A percentile compares a stretch with the other conserved stretches of the same genome.
Evolutionary conservation across 2,888 invertebrate genomes (phyloP).

Genomic region (Macrosoma leucophasiata): DNA sequence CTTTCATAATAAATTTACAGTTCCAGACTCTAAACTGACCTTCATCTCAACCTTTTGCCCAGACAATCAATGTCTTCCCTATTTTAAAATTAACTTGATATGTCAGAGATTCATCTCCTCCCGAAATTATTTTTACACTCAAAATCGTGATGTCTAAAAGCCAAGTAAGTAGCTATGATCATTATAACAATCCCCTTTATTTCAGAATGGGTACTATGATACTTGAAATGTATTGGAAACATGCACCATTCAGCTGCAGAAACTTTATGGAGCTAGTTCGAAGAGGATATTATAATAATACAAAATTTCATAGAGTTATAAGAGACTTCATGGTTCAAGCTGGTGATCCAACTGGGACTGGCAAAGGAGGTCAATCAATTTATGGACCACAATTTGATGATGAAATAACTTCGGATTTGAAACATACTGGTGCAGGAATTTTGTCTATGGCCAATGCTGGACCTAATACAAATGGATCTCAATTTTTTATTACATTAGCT

Average conservation of each 20-base stretch:
- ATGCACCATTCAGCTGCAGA: constrained; percentile 96
- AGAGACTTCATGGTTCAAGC: constrained; percentile 95
- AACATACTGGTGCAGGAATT: constrained; percentile 94
- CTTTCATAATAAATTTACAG: too few species aligned
- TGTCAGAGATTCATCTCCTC: neutral
- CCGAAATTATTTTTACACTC: neutral
- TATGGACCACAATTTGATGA: constrained; percentile 97
- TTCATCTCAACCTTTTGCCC: too few species aligned
- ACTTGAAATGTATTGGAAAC: constrained; percentile 98
- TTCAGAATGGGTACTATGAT: constrained; percentile 93
- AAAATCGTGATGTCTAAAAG: neutral
- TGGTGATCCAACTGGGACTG: constrained; percentile 98
- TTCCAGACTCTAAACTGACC: too few species aligned
- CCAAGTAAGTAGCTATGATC: neutral
- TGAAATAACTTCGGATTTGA: constrained; percentile 94
- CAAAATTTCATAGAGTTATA: constrained; percentile 97
- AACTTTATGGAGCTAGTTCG: constrained; percentile 97
- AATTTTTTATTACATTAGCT: constrained; percentile 97
- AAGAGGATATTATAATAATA: constrained; percentile 96
- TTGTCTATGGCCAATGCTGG: constrained; percentile 99
- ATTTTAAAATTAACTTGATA: neutral
- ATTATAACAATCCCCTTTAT: constrained; percentile 23
- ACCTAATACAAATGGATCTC: constrained; percentile 97
- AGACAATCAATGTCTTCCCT: neutral
- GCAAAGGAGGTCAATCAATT: constrained; percentile 96